phyloP scores from a whole-genome alignment of 2,797 vertebrate genomes.

The Microctenopoma lineatum region DNA sequence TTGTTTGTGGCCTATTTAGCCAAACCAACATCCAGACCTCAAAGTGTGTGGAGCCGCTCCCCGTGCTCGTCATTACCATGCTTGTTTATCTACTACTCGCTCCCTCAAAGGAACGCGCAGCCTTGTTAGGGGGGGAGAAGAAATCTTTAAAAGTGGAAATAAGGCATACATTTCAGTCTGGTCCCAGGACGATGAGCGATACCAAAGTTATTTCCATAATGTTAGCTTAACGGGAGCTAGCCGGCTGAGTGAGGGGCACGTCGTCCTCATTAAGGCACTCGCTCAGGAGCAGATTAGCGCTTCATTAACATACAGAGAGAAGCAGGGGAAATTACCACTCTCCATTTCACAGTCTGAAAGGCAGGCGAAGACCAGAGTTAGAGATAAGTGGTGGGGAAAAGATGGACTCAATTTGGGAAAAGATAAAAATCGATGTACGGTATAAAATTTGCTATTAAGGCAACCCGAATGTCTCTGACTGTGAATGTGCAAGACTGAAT shows the following conservation, averaged over 20 bases:
- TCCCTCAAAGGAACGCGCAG: slow-evolving; percentile 76
- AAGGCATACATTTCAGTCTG: slow-evolving; percentile 76
- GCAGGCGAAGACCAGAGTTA: slow-evolving; percentile 71
- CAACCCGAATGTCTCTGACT: slow-evolving; percentile 38
- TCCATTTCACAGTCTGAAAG: slow-evolving; percentile 83
- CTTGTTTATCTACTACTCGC: slow-evolving; percentile 81
- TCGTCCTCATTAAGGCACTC: slow-evolving; percentile 82
- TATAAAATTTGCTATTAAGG: slow-evolving; percentile 65
- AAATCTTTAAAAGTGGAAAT: slow-evolving; percentile 83
- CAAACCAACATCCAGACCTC: slow-evolving; percentile 68
- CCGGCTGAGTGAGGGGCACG: slow-evolving; percentile 72
- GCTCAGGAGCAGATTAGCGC: slow-evolving; percentile 83
- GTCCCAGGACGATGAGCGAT: slow-evolving; percentile 70
- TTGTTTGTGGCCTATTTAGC: slow-evolving; percentile 78
- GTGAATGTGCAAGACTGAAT: slow-evolving; percentile 22
- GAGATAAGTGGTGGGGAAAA: slow-evolving; percentile 74
- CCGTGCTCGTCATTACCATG: slow-evolving; percentile 80
- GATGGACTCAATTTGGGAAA: slow-evolving; percentile 72
- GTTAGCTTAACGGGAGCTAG: slow-evolving; percentile 73
- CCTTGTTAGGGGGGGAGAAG: slow-evolving; percentile 78
- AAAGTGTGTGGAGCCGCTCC: slow-evolving; percentile 70
- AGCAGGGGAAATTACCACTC: slow-evolving; percentile 80
- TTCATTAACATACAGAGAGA: slow-evolving; percentile 86
- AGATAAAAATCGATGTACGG: slow-evolving; percentile 70
- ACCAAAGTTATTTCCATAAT: slow-evolving; percentile 81